phyloP scores from a whole-genome alignment of 2,797 vertebrate species.

The Sebastes melanostomus region DNA sequence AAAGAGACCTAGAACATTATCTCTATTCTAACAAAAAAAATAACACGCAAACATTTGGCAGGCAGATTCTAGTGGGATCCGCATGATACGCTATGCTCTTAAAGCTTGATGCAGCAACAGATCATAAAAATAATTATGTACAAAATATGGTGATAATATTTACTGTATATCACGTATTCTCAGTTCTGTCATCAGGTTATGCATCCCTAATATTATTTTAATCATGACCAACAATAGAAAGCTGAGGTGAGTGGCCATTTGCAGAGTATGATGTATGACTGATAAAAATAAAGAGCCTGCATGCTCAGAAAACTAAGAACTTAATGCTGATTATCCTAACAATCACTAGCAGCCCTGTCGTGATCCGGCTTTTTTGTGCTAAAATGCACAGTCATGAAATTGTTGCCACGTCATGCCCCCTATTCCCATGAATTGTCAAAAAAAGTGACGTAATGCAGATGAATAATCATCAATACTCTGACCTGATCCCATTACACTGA shows the following conservation, averaged over 20 bases:
- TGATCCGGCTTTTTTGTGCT: background rate
- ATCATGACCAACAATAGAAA: background rate
- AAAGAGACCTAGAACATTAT: background rate
- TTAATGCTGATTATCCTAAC: background rate
- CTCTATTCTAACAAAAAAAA: background rate
- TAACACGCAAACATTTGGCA: background rate
- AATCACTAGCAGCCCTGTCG: background rate
- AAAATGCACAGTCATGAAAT: background rate
- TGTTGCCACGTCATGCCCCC: background rate
- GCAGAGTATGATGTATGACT: background rate
- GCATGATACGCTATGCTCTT: background rate
- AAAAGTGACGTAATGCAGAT: background rate
- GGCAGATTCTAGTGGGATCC: background rate
- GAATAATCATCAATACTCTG: background rate
- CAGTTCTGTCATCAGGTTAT: background rate
- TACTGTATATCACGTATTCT: background rate
- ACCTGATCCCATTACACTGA: constrained; percentile 34
- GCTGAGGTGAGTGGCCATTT: background rate
- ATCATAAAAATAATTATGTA: background rate
- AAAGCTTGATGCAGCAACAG: background rate
- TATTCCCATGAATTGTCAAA: background rate
- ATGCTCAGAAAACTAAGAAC: background rate
- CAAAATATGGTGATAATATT: background rate
- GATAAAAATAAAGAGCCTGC: background rate
- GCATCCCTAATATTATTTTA: background rate